Base-by-base conservation (phyloP, 2,113 vertebrate species). In the Meles meles region DNA sequence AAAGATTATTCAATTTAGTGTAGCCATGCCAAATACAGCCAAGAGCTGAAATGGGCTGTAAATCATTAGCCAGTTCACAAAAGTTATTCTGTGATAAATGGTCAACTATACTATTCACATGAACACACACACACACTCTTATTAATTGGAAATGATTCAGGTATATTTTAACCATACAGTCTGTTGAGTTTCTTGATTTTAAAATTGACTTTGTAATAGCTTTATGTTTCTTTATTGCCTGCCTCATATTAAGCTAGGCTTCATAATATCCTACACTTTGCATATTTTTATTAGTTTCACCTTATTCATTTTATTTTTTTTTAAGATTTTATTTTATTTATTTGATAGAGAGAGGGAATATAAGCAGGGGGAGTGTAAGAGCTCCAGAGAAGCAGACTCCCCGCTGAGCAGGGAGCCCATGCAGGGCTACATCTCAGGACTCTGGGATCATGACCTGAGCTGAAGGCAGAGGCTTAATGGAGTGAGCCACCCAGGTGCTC, bases 271-370 rank as follows among this genome's bases (percentile, higher is more conserved):
- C 57, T 67, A 20, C 5, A 84, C 29, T 79, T 90, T n/a, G 34
- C 34, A 39, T 57, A 59, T 65, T 83, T 87, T 92, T 90, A 93
- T 65, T 93, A 88, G 49, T 94, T 92, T 82, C n/a, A 93, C 44
- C 44, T 90, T 63, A 94, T 37, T 90, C 27, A 71, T 59, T 5
- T 67, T 69, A 93, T 57, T 57, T 57, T 57, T 57, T 20, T 57
- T 57, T 21, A 57, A 57, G 57, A 57, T 57, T 57, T 20, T 57
- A 57, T 92, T 82, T 52, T 55, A 55, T 55, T 55, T 18, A 55
- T 55, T 55, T 55, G 52, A 55, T 17, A 55, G 52, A 55, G 52
- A 55, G 52, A 55, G 52, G 17, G 17, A 55, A 55, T 17, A 55
- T 17, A 55, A 55, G 52, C 17, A 55, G 52, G 52, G 52, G 52